Base-by-base conservation (phyloP, 1,140 invertebrate species). In the Trachymyrmex cornetzi region DNA sequence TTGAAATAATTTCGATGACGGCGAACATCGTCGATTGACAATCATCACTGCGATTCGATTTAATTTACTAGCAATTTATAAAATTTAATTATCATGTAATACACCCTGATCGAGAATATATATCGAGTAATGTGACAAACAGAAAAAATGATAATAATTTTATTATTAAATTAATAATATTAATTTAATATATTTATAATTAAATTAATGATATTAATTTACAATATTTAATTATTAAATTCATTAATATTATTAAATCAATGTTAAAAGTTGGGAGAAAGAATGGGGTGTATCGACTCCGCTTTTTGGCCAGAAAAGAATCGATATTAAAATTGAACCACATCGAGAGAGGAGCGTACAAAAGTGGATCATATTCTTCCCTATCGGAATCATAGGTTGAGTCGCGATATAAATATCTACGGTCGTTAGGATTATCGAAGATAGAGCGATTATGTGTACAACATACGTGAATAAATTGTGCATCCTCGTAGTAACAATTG, bases 401-500 rank as follows among this genome's bases (percentile, higher is more conserved):
- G 34, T 66, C 80, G 44, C 77, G 59, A 66, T 67, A 6, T 57
- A 44, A 44, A 44, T 44, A 48, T 48, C 22, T 30, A 44, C 6
- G 50, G 34, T 71, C 12, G 30, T 79, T 57, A 50, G 24, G 6
- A 57, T 30, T 53, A 61, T 61, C 59, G 27, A 79, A 24, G 72
- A 6, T 66, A 24, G 57, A 75, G 22, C 50, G 82, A 85, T 66
- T 79, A 48, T 3, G 30, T 27, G 74, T 79, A 85, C 72, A 77
- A 64, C 61, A 16, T 57, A 34, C 63, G 22, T 79, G 81, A 85
- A 19, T 85, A 44, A 77, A 30, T n/a, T 30, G 24, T 61, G 30
- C 30, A 44, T 57, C 48, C n/a, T 38, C 22, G 69, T n/a, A 38
- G 24, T 74, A 75, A 38, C 63, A 67, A 80, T 38, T 53, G n/a